Evolutionary conservation across 1,140 invertebrate genomes (phyloP), one percentile per base, ranked within the genome.

Genomic region (Trachymyrmex cornetzi): DNA sequence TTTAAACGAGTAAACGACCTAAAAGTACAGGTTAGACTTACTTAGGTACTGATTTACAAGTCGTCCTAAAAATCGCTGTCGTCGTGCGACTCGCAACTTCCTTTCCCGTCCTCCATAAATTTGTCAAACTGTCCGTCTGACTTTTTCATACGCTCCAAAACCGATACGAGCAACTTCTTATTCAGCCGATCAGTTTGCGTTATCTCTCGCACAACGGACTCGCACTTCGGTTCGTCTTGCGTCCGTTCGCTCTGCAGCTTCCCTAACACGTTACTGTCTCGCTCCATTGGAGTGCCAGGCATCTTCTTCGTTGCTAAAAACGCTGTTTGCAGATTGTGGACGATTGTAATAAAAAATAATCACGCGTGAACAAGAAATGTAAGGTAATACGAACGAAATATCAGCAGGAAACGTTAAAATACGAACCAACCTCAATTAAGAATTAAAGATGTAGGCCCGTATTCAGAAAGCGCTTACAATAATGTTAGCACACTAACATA

Each of bases 141-240:
- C 88, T 96, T 95, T 66, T 96, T 96, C 92, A 97, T 95, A 72
- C 95, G 94, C 77, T 96, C 94, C 5, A 97, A 94, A 87, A 97
- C 95, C 1, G 96, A 96, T 64, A 96, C 95, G 30, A 97, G 94
- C 55, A 97, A 93, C 79, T 95, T 95, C 91, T 97, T 97, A 89
- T 97, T 97, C 50, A 97, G 88, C 75, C 95, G 96, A 92, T 97
- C 96, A 1, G 96, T 97, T 93, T 96, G 96, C 19, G 96, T 96
- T 86, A 96, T 93, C 95, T 97, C 96, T 34, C 95, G 89, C 24
- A 92, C 89, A 38, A 91, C 89, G 6, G 89, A 82, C 7, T 92
- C 88, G 12, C 81, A 69, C 16, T 91, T 87, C 24, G 59, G 50
- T 57, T 88, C 63, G 16, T 86, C 79, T 22, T 88, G 89, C 87